phyloP scores from a whole-genome alignment of 2,888 invertebrate genomes.

The Trissoscelio sp. region DNA sequence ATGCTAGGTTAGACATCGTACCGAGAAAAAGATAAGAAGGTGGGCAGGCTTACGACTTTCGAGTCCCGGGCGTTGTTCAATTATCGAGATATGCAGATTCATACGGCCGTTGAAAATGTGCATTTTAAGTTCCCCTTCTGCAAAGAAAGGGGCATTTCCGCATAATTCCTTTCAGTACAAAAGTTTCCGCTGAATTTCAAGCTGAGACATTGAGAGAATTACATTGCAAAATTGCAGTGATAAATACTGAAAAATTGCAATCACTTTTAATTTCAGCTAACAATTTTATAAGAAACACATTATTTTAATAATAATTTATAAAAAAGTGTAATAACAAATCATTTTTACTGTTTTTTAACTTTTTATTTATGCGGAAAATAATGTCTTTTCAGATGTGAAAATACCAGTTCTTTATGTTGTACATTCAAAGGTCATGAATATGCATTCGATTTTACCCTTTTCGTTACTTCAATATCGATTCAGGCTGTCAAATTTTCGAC shows the following conservation, averaged over 20 bases:
- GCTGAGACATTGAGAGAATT: too few relatives aligned
- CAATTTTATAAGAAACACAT: too few relatives aligned
- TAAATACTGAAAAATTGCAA: background rate
- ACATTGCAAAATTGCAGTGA: conserved; percentile 5
- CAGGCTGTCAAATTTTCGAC: background rate
- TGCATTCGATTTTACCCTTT: background rate
- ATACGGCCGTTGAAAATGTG: conserved; percentile 56
- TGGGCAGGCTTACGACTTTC: conserved; percentile 63
- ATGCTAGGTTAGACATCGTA: too few relatives aligned
- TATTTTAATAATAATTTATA: too few relatives aligned
- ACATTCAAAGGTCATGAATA: too few relatives aligned
- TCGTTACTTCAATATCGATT: conserved; percentile 8
- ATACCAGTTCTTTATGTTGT: too few relatives aligned
- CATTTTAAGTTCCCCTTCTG: conserved; percentile 46
- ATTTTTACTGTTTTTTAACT: too few relatives aligned
- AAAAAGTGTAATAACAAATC: too few relatives aligned
- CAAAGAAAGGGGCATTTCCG: conserved; percentile 15
- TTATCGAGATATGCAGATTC: conserved; percentile 67
- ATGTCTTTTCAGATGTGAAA: too few relatives aligned
- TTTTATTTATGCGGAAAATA: too few relatives aligned
- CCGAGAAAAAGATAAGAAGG: conserved; percentile 69
- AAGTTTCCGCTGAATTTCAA: conserved; percentile 16
- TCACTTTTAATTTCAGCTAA: too few relatives aligned
- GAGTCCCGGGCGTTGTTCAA: conserved; percentile 55
- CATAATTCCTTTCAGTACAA: conserved; percentile 35